Evolutionary conservation across 2,888 invertebrate genomes (phyloP).

Genomic region (Halictus ligatus): DNA sequence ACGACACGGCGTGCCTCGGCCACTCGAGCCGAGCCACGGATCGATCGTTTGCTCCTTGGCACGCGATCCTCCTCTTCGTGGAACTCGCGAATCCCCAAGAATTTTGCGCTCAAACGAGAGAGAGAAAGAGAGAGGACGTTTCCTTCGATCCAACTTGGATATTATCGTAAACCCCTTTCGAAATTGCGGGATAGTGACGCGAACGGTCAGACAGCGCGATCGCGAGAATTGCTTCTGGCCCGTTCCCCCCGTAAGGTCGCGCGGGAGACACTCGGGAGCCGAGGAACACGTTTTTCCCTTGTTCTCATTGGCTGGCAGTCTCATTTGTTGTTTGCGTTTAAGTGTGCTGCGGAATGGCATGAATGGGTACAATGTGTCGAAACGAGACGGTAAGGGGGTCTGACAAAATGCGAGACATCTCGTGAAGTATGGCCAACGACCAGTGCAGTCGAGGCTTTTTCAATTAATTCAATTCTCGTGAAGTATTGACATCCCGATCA

Average conservation of each 20-base stretch:
- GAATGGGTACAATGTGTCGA: neutral
- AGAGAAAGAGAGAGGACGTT: neutral
- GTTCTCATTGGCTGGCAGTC: neutral
- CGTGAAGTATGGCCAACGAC: too few relatives aligned
- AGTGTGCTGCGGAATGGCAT: too few relatives aligned
- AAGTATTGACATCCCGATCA: too few relatives aligned
- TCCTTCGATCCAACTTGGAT: neutral
- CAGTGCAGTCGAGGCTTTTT: too few relatives aligned
- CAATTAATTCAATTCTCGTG: too few relatives aligned
- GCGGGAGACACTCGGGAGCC: neutral
- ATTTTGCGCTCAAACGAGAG: neutral
- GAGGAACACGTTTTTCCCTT: neutral
- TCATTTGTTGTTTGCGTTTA: too few relatives aligned
- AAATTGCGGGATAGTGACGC: neutral
- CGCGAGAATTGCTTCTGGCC: neutral
- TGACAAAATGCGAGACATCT: too few relatives aligned
- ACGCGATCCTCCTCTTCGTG: slow-evolving; percentile 18
- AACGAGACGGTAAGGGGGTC: neutral
- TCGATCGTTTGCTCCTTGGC: slow-evolving; percentile 15
- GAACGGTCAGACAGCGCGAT: neutral
- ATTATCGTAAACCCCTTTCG: neutral
- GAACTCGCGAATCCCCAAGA: neutral
- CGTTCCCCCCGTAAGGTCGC: neutral
- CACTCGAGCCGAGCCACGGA: neutral
- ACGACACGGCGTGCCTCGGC: neutral